phyloP scores from a whole-genome alignment of 2,797 vertebrate species.

The Echeneis naucrates region DNA sequence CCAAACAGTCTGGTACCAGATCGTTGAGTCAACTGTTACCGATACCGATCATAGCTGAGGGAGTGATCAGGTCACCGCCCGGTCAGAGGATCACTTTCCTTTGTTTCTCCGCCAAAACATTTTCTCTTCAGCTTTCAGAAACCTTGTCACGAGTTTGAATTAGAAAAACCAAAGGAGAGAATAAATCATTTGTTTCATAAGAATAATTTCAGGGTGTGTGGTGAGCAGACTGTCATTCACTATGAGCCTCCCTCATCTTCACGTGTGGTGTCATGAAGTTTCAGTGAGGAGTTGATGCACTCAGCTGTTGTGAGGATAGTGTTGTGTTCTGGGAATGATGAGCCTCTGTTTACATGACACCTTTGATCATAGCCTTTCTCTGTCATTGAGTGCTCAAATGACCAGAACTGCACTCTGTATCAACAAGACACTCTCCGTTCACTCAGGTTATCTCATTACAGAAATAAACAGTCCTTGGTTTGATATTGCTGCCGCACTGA shows the following conservation, averaged over 20 bases:
- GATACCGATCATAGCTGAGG: too few relatives aligned
- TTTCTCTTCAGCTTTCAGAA: too few relatives aligned
- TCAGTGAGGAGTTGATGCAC: conserved; percentile 23
- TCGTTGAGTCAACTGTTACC: too few relatives aligned
- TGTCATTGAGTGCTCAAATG: conserved; percentile 10
- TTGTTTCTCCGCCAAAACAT: not conserved
- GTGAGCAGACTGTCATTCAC: conserved; percentile 58
- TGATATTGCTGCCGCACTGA: not conserved
- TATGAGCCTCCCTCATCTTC: conserved; percentile 21
- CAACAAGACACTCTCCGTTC: conserved; percentile 26
- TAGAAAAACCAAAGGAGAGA: not conserved
- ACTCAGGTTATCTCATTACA: conserved; percentile 20
- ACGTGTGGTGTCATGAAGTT: conserved; percentile 25
- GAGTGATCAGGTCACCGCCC: not conserved
- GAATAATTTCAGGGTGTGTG: not conserved
- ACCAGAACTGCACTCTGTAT: conserved; percentile 21
- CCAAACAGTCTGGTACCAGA: too few relatives aligned
- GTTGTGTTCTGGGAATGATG: conserved; percentile 50
- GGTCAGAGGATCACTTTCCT: too few relatives aligned
- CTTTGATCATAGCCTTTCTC: conserved; percentile 31
- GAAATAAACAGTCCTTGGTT: conserved; percentile 7
- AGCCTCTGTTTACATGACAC: conserved; percentile 61
- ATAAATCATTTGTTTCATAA: not conserved
- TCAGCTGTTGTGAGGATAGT: conserved; percentile 59
- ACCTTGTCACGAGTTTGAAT: too few relatives aligned